Conservation (phyloP, 2,888 invertebrate species). For the Tetranychus piercei region DNA sequence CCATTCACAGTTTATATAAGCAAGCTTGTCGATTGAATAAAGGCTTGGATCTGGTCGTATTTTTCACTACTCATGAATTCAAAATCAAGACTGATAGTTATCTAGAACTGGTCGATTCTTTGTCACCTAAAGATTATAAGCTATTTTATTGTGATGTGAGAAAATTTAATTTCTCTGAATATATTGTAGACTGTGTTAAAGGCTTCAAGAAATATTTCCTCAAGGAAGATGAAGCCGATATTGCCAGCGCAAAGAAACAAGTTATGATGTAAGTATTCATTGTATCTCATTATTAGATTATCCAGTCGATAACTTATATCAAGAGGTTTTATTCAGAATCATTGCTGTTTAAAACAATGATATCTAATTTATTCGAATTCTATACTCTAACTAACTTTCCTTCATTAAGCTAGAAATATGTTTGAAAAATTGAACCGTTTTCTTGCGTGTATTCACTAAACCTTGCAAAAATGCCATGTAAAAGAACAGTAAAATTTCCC, state of each 20-base stretch:
- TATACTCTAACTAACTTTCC: too few species aligned
- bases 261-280: constrained; percentile 5
- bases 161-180: neutral
- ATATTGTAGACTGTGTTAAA: neutral
- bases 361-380: neutral
- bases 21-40: constrained; percentile 4
- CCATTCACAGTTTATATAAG: neutral
- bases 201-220: constrained; percentile 3
- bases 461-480: too few species aligned
- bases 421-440: too few species aligned
- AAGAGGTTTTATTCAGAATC: neutral
- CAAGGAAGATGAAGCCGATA: neutral
- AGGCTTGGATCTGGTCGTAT: constrained; percentile 2
- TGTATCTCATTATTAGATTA: too few species aligned
- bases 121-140: constrained; percentile 9
- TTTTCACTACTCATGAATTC: constrained; percentile 10
- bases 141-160: neutral
- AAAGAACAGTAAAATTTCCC: too few species aligned
- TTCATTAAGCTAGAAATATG: too few species aligned
- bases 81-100: neutral
- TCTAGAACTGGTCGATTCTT: neutral
- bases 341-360: neutral
- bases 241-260: constrained; percentile 1
- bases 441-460: too few species aligned
- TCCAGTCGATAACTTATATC: too few species aligned